phyloP scores from a whole-genome alignment of 2,888 invertebrate genomes.

The Xestobium rufovillosum region DNA sequence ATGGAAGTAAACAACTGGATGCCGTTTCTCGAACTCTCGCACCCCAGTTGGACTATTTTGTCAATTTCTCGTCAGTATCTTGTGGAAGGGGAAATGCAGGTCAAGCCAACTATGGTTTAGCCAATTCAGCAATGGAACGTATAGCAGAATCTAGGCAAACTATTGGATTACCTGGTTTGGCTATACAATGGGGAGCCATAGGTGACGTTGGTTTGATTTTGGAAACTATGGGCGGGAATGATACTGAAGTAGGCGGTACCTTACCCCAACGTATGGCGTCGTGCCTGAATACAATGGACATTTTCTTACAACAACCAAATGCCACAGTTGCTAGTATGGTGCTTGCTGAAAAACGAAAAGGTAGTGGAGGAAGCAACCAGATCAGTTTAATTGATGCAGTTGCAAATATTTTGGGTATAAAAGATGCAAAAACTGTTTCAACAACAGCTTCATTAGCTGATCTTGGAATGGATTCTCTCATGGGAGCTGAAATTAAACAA shows the following conservation, averaged over 20 bases:
- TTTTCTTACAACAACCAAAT: constrained; percentile 83
- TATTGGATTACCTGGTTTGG: constrained; percentile 75
- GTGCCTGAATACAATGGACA: constrained; percentile 81
- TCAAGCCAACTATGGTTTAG: constrained; percentile 94
- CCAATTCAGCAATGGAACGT: constrained; percentile 97
- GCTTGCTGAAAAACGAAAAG: constrained; percentile 74
- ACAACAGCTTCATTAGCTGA: constrained; percentile 77
- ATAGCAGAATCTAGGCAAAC: constrained; percentile 79
- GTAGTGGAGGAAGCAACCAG: constrained; percentile 49
- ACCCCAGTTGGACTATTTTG: constrained; percentile 83
- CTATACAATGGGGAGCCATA: constrained; percentile 99
- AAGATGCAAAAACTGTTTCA: constrained; percentile 74
- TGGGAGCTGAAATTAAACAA: constrained; percentile 99
- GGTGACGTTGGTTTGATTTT: constrained; percentile 93
- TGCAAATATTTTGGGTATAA: constrained; percentile 84
- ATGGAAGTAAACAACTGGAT: constrained; percentile 78
- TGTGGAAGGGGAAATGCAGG: constrained; percentile 96
- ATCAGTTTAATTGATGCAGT: constrained; percentile 68
- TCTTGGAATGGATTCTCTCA: constrained; percentile 95
- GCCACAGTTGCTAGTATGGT: constrained; percentile 78
- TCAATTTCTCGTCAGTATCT: constrained; percentile 92
- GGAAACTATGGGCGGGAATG: constrained; percentile 84
- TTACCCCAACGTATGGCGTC: constrained; percentile 93
- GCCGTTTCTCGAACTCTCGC: constrained; percentile 67
- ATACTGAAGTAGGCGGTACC: constrained; percentile 90